phyloP scores from a whole-genome alignment of 2,888 invertebrate genomes.

The Harpalus rufipes region DNA sequence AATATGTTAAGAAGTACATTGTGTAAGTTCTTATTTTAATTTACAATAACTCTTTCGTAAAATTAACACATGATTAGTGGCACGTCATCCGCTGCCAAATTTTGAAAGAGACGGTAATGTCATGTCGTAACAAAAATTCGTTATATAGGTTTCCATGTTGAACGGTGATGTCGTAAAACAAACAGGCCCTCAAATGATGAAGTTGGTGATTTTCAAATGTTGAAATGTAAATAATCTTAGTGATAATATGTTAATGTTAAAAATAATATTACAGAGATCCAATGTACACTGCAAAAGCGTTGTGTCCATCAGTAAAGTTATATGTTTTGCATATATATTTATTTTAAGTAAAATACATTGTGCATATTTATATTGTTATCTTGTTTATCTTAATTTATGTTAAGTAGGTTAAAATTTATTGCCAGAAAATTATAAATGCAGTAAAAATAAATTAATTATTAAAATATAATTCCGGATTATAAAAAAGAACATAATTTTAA shows the following conservation, averaged over 20 bases:
- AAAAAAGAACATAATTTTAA: too few species aligned
- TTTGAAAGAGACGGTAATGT: slow-evolving; percentile 1
- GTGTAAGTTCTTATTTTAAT: background rate
- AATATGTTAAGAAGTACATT: background rate
- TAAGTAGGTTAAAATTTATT: too few species aligned
- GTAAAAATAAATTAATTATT: too few species aligned
- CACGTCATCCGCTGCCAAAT: background rate
- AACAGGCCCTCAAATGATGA: background rate
- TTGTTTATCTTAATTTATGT: background rate
- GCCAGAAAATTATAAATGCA: too few species aligned
- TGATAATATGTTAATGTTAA: slow-evolving; percentile 7
- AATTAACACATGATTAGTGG: slow-evolving; percentile 3
- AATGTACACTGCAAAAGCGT: background rate
- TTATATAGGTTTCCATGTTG: slow-evolving; percentile 3
- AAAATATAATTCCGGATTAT: too few species aligned
- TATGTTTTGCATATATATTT: background rate
- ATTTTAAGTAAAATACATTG: background rate
- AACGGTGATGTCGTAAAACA: background rate
- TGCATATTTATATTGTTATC: background rate
- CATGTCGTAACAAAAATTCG: background rate
- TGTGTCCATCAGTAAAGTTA: background rate
- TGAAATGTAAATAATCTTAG: background rate
- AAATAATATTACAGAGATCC: background rate
- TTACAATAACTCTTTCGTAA: background rate
- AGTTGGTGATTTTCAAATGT: background rate